Percentiles rank a stretch among this genome's conserved stretches.
phyloP scores from a whole-genome alignment of 2,797 vertebrate species.

The Delichon dasypus region DNA sequence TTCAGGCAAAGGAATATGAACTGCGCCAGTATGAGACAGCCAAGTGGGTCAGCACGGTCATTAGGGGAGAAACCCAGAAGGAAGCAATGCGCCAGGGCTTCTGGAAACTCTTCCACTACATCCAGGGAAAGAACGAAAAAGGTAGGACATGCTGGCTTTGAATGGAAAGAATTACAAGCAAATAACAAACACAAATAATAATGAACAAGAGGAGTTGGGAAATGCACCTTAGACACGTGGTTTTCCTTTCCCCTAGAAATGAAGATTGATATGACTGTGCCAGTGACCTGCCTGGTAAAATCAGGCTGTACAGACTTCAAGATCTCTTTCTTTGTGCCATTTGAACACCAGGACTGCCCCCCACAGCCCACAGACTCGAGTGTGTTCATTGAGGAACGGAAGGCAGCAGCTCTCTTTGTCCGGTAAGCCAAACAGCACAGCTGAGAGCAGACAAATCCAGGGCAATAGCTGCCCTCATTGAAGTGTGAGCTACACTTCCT shows the following conservation, averaged over 20 bases:
- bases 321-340: slow-evolving; percentile 83
- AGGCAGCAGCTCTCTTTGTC: slow-evolving; percentile 79
- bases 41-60: slow-evolving; percentile 62
- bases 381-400: slow-evolving; percentile 79
- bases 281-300: slow-evolving; percentile 79
- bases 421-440: slow-evolving; percentile 67
- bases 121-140: slow-evolving; percentile 67
- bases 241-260: slow-evolving; percentile 64
- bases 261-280: slow-evolving; percentile 86
- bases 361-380: slow-evolving; percentile 74
- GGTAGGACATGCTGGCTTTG: background rate
- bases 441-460: rapidly evolving
- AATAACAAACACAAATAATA: rapidly evolving
- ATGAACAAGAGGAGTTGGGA: rapidly evolving
- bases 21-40: slow-evolving; percentile 43
- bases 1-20: slow-evolving; percentile 58
- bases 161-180: background rate
- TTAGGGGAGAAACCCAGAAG: slow-evolving; percentile 48
- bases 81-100: slow-evolving; percentile 57
- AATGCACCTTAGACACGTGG: background rate
- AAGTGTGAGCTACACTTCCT: rapidly evolving
- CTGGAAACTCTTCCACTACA: slow-evolving; percentile 69
- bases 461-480: rapidly evolving
- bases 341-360: slow-evolving; percentile 78
- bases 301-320: slow-evolving; percentile 81